phyloP scores from a whole-genome alignment of 2,888 invertebrate species.

The Uropetala carovei region DNA sequence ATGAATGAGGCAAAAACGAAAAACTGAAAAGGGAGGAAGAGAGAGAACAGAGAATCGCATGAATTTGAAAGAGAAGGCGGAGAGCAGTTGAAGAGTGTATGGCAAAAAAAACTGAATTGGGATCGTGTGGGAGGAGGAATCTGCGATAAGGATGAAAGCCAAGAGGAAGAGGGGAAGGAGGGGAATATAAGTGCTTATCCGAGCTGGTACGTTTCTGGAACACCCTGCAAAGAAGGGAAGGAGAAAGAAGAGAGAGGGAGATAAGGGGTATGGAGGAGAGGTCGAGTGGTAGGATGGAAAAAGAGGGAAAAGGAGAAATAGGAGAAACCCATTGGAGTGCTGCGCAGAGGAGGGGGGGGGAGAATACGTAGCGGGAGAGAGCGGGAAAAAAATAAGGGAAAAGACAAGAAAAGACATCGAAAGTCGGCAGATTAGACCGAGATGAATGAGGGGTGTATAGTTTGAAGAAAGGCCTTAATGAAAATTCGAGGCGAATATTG shows the following conservation, averaged over 20 bases:
- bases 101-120: no score
- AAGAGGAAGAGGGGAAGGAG: no score
- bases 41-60: no score
- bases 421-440: conserved; percentile 21
- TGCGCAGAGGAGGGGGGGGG: background rate
- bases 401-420: background rate
- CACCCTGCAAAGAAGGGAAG: background rate
- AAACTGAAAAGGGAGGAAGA: no score
- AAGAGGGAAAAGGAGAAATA: background rate
- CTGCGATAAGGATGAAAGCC: no score
- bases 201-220: background rate
- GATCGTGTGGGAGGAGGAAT: no score
- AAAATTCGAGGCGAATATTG: conserved; percentile 29
- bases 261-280: no score
- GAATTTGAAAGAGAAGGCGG: no score
- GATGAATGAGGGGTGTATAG: conserved; percentile 11
- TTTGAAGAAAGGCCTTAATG: conserved; percentile 19
- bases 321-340: background rate
- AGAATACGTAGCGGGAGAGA: background rate
- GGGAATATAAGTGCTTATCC: no score
- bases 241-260: background rate
- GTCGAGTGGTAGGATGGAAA: background rate
- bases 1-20: no score
- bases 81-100: no score
- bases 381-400: background rate